Evolutionary conservation across 2,888 invertebrate genomes (phyloP).

Genomic region (Amphipoea oculea): DNA sequence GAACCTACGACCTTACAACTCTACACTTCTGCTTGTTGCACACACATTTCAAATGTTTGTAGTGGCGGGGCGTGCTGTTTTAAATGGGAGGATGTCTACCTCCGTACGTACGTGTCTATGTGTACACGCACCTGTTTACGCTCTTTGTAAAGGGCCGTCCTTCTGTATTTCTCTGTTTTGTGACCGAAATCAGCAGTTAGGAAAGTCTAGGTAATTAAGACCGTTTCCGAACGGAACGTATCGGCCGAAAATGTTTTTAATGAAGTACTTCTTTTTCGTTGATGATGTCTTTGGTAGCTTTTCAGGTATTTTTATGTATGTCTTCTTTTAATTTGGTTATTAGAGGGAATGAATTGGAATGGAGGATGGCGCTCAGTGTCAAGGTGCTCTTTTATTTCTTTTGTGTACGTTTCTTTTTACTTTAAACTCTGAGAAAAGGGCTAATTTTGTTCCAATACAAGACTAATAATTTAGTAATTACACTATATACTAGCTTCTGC

Average conservation of each 20-base stretch:
- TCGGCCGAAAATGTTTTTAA: conserved; percentile 53
- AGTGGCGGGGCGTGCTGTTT: not conserved
- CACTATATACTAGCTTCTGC: too few relatives aligned
- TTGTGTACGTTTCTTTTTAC: not conserved
- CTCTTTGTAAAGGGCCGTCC: rapidly evolving
- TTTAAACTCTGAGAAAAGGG: too few relatives aligned
- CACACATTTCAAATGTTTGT: not conserved
- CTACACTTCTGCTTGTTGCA: not conserved
- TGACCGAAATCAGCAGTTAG: conserved; percentile 59
- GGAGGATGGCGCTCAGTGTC: not conserved
- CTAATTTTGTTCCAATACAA: not conserved
- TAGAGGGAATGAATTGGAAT: not conserved
- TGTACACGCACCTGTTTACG: rapidly evolving
- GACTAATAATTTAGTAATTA: not conserved
- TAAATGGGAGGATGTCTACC: not conserved
- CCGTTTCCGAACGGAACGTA: conserved; percentile 54
- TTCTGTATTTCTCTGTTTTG: conserved; percentile 1
- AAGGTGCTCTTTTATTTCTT: not conserved
- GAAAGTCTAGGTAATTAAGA: conserved; percentile 59
- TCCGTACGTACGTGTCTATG: not conserved
- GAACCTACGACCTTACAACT: too few relatives aligned
- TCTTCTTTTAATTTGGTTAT: conserved; percentile 24
- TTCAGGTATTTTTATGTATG: conserved; percentile 1
- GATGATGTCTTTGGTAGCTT: conserved; percentile 33
- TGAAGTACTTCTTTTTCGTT: conserved; percentile 33